A percentile compares a stretch with the other conserved stretches of the same genome.
Conservation (phyloP, 2,888 invertebrate species). For the Orthosia incerta region DNA sequence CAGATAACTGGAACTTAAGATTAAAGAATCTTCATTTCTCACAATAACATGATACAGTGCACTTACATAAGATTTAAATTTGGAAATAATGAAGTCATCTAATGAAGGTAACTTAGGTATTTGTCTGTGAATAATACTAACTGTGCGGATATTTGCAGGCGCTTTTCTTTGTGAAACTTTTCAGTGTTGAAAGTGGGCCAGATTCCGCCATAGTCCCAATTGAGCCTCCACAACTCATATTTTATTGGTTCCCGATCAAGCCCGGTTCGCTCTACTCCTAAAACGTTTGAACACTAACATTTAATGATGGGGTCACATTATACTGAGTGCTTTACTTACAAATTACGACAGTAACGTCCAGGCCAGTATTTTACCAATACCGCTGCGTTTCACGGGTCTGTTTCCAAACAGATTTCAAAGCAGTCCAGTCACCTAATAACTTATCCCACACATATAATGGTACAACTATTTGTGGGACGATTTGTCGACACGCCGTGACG, state of each 20-base stretch:
- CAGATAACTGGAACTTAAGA: background rate
- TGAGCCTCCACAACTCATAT: conserved; percentile 61
- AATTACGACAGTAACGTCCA: conserved; percentile 13
- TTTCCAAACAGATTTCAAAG: conserved; percentile 58
- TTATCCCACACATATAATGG: conserved; percentile 46
- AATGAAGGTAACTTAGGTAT: background rate
- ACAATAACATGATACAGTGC: too few species aligned
- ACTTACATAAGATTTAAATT: too few species aligned
- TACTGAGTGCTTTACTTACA: conserved; percentile 12
- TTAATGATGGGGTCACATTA: conserved; percentile 29
- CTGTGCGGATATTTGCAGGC: conserved; percentile 12
- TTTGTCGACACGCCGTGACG: conserved; percentile 58
- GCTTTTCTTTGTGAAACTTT: too few species aligned
- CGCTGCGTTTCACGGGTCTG: conserved; percentile 8
- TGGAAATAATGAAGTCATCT: too few species aligned
- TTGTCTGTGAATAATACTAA: background rate
- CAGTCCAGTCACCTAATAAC: conserved; percentile 36
- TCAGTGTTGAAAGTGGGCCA: conserved; percentile 24
- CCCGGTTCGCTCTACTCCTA: conserved; percentile 35
- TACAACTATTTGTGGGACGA: conserved; percentile 56
- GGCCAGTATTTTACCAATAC: conserved; percentile 40
- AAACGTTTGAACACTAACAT: conserved; percentile 25
- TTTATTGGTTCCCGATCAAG: conserved; percentile 68
- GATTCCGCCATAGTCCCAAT: conserved; percentile 59
- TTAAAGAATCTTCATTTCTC: too few species aligned